A percentile compares a stretch with the other conserved stretches of the same genome.
phyloP scores from a whole-genome alignment of 2,797 vertebrate genomes.

The Sebastes alutus region DNA sequence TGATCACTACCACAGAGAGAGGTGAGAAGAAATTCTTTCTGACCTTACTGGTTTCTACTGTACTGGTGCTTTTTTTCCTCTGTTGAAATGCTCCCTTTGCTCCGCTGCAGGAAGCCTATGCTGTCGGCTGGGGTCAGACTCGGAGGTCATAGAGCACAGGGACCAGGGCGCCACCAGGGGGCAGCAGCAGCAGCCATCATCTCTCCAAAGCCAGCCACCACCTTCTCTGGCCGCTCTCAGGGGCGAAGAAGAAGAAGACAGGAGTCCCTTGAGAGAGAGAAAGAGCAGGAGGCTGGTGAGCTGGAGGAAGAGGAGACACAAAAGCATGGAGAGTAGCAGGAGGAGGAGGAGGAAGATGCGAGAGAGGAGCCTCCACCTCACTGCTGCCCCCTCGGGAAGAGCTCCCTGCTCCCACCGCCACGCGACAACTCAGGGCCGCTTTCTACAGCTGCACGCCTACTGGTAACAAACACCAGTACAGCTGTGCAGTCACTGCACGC shows the following conservation, averaged over 20 bases:
- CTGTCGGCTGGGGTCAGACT: conserved; percentile 68
- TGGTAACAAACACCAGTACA: conserved; percentile 41
- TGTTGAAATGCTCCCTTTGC: neutral
- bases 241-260: conserved; percentile 67
- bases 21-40: conserved; percentile 56
- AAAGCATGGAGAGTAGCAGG: conserved; percentile 33
- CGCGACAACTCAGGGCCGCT: conserved; percentile 84
- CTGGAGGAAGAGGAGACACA: conserved; percentile 60
- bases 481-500: conserved; percentile 51
- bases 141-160: conserved; percentile 62
- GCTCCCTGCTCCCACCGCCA: conserved; percentile 65
- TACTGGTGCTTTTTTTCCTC: rapidly evolving
- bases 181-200: conserved; percentile 88
- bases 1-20: conserved; percentile 69
- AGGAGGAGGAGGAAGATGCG: conserved; percentile 42
- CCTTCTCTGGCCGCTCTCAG: conserved; percentile 79
- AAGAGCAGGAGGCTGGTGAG: conserved; percentile 66
- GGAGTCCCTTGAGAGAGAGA: conserved; percentile 34
- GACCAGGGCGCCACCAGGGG: conserved; percentile 85
- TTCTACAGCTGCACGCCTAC: conserved; percentile 76
- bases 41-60: neutral
- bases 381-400: conserved; percentile 81
- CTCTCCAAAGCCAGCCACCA: conserved; percentile 73
- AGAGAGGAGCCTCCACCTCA: conserved; percentile 78
- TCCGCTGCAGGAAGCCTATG: conserved; percentile 68